phyloP scores from a whole-genome alignment of 2,113 vertebrate species.

The Paedocypris sp. region DNA sequence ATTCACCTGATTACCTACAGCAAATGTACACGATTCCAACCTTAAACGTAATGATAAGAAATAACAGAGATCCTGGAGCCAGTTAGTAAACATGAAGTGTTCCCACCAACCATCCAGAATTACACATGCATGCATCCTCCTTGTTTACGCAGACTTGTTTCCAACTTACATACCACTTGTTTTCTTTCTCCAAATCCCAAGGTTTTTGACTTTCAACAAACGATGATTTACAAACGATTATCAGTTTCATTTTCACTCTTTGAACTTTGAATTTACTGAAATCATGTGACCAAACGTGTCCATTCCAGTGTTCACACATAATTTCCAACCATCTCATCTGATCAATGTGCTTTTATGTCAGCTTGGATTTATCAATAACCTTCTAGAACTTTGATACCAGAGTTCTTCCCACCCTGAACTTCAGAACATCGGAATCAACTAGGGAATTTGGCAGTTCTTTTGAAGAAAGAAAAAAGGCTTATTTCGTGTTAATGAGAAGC shows the following conservation, averaged over 20 bases:
- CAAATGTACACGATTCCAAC: too few species aligned
- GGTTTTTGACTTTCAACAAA: neutral
- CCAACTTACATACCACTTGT: slow-evolving; percentile 11
- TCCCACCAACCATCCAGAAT: neutral
- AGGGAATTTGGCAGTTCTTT: neutral
- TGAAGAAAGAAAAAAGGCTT: neutral
- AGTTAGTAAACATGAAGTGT: neutral
- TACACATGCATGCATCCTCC: neutral
- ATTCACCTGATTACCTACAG: too few species aligned
- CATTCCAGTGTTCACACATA: neutral
- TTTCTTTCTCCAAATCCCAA: too few species aligned
- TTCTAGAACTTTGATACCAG: neutral
- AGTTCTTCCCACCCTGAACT: too few species aligned
- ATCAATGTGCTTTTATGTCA: neutral
- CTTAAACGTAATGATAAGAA: neutral
- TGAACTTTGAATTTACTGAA: neutral
- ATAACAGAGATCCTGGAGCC: neutral
- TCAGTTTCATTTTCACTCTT: neutral
- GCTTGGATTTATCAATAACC: neutral
- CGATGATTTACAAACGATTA: neutral
- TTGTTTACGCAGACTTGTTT: slow-evolving; percentile 2
- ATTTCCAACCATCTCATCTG: neutral
- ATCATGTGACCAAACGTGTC: neutral
- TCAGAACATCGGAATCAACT: neutral
- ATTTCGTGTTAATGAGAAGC: neutral